Evolutionary conservation across 2,797 vertebrate genomes (phyloP), one percentile per base, ranked within the genome.

Genomic region (Platyrinchus mystaceus): DNA sequence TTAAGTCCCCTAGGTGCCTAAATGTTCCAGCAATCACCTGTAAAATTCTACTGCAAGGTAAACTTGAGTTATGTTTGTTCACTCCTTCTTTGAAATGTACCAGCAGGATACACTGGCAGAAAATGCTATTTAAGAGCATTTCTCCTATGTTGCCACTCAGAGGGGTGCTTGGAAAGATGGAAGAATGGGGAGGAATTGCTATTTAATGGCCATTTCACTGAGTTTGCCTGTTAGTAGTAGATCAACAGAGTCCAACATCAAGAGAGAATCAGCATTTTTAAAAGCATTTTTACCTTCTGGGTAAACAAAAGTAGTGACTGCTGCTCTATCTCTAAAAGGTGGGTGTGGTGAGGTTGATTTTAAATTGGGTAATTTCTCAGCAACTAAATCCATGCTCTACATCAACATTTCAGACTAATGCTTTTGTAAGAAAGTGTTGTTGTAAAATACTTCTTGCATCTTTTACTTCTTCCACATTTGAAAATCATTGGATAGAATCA

Each of bases 241-340:
- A 24, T 21, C 0, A 0, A 6, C 23, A 41, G 15, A 70, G 41
- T 49, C 27, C 27, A 68, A 22, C 0, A 0, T 64, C 62, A 60
- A 24, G 56, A 46, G 4, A n/a, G 27, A 63, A n/a, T 44, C 6
- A 41, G 26, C 18, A 28, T 27, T 52, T 64, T 84, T 53, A 60
- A 78, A 75, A 75, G 14, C 14, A 26, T 44, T 86, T 90, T 56
- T 41, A 17, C 18, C 12, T 37, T 37, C 23, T 17, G 4, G 8
- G 8, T 10, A 47, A 87, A 71, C 2, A 47, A 66, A 77, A 88
- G 32, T 44, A 47, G 10, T 5, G 36, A 34, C 41, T 59, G 24
- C 2, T 63, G 43, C 69, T 58, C 47, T 6, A 9, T 16, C 12
- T 70, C 14, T 80, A 34, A 88, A 80, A 67, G 2, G 10, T 23